phyloP scores from a whole-genome alignment of 2,113 vertebrate genomes.

The Phodopus roborovskii region DNA sequence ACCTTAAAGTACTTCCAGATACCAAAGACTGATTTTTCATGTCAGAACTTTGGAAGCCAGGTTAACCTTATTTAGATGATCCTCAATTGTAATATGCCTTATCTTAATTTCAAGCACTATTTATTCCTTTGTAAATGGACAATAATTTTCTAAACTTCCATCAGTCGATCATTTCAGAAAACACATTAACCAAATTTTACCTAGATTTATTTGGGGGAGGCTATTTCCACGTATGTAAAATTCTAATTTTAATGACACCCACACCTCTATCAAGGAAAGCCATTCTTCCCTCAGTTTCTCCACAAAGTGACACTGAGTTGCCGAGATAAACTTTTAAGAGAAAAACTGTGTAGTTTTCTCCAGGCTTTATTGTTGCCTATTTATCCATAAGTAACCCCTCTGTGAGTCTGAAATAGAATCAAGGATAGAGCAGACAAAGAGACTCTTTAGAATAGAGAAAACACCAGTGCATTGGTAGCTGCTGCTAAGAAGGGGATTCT shows the following conservation, averaged over 20 bases:
- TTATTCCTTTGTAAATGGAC: not conserved
- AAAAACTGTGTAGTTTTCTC: not conserved
- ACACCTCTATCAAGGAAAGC: not conserved
- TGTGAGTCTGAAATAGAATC: not conserved
- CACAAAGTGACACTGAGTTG: not conserved
- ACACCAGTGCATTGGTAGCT: not conserved
- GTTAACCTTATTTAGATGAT: constrained; percentile 43
- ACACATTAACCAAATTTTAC: not conserved
- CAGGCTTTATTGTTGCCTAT: too few species aligned
- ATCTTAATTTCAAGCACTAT: not conserved
- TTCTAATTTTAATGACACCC: not conserved
- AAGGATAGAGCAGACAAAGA: not conserved
- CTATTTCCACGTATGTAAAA: not conserved
- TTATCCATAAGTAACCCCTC: not conserved
- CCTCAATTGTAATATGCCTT: not conserved
- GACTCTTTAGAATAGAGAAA: not conserved
- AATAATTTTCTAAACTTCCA: constrained; percentile 21
- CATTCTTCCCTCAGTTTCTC: not conserved
- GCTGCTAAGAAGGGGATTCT: not conserved
- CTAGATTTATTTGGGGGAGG: not conserved
- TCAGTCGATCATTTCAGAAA: too few species aligned
- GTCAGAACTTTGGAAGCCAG: not conserved
- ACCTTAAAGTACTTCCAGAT: not conserved
- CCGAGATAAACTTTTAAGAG: not conserved
- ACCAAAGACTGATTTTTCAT: constrained; percentile 16